Evolutionary conservation across 37 sponge, comb jelly and placozoan species (phyloP), one percentile per base, ranked within the genome.

Genomic region (Bolinopsis microptera): DNA sequence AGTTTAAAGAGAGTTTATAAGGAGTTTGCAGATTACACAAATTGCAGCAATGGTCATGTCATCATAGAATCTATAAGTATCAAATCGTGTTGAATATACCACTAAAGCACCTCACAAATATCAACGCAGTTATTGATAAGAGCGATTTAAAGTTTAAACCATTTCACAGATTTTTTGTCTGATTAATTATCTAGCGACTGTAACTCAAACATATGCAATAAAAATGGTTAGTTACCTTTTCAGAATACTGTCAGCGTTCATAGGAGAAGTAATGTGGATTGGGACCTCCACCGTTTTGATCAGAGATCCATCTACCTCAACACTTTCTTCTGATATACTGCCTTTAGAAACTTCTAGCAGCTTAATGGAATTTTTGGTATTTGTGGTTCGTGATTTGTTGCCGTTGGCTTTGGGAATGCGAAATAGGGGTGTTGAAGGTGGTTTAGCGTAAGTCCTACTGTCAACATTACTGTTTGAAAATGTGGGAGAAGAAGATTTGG

Each of bases 371-470:
- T n/a, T n/a, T n/a, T n/a, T n/a, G 5, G 61, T 5, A 48, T 48
- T 48, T 48, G 5, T 5, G 61, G 61, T 48, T 18, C 61, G 61
- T 48, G 5, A 18, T 48, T 48, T 13, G 61, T 48, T 48, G 3
- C 36, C 1, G 37, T 32, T 77, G 33, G 80, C 33, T 77, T 77
- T 77, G 0, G 80, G 80, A 16, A 77, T 77, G 13, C 80, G 27
- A 32, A 34, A 77, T 1, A 77, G 80, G 18, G 80, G 80, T 1
- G 80, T 77, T 27, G 80, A 77, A 21, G 80, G 80, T 5, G 80
- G 80, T 77, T 77, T 77, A 32, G 80, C 80, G 21, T 77, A 77
- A 28, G 80, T 77, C 80, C 80, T 31, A 32, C 80, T 34, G 36
- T 77, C 80, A 27, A 77, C 80, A 18, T 32, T 35, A n/a, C 74